Base-by-base conservation (phyloP, 2,888 invertebrate species). In the Troides aeacus region DNA sequence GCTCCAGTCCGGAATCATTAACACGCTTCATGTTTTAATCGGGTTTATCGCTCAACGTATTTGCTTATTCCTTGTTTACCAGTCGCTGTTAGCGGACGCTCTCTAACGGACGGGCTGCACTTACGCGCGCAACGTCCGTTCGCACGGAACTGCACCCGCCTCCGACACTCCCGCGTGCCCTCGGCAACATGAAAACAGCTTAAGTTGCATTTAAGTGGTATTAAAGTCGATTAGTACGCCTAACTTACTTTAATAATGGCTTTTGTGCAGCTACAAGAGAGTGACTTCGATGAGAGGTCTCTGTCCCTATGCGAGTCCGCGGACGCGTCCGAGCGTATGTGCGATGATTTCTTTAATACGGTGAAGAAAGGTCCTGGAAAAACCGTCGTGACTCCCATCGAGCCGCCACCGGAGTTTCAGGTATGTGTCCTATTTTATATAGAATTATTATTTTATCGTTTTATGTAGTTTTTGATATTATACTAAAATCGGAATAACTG, bases 321-420 rank as follows among this genome's bases (percentile, higher is more conserved):
- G 77, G 96, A 96, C 85, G 94, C 95, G 70, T 96, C 96, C 7
- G 96, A 96, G 74, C 90, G 95, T 42, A 96, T 96, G 94, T 95
- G 96, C 77, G 95, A 95, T 18, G 96, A 96, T 84, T 96, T 96
- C 86, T 97, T 96, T 81, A 97, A 96, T 82, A 97, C 96, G 2
- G 91, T 97, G 73, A 97, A 96, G 82, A 97, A 97, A 86, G 96
- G 96, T 36, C 96, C 96, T 15, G 93, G 94, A 72, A 91, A 94
- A 80, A 94, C 94, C 65, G 93, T 93, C 76, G 81, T 93, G 67
- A 90, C 93, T 50, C 94, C 96, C 21, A 97, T 97, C 75, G 96
- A 97, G 81, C 97, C 97, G 72, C 97, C 97, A 21, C 95, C 95
- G 21, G 96, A 97, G 84, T 97, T 97, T 89, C 97, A 97, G 90